Evolutionary conservation across 2,888 invertebrate genomes (phyloP).

Genomic region (Boloria euphrosyne): DNA sequence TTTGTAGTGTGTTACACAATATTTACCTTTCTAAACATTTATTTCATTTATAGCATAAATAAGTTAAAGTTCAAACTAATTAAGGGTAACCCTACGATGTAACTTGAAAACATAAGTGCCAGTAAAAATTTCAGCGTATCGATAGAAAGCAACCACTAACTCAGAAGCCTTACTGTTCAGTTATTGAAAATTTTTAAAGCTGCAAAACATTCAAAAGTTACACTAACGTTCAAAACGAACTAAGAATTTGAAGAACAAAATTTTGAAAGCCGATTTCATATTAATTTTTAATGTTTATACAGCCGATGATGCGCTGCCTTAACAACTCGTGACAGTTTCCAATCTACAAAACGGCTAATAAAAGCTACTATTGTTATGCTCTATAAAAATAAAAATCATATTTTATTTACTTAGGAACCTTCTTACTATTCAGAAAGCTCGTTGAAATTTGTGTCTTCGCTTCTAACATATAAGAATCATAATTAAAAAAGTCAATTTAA

Average conservation of each 20-base stretch:
- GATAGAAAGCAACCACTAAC: too few relatives aligned
- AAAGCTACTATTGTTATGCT: slow-evolving; percentile 65
- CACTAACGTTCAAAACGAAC: neutral
- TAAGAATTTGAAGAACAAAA: neutral
- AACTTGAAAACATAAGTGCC: too few relatives aligned
- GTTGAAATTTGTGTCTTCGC: slow-evolving; percentile 41
- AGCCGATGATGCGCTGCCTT: slow-evolving; percentile 69
- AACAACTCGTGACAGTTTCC: slow-evolving; percentile 70
- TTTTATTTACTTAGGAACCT: slow-evolving; percentile 53
- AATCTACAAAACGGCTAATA: slow-evolving; percentile 76
- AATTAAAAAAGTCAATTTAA: slow-evolving; percentile 33
- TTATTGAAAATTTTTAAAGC: too few relatives aligned
- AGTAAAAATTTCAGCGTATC: too few relatives aligned
- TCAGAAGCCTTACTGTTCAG: too few relatives aligned
- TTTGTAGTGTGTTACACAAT: too few relatives aligned
- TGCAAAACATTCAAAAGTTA: too few relatives aligned
- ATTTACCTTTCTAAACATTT: too few relatives aligned
- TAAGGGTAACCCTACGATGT: too few relatives aligned
- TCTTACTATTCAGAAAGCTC: slow-evolving; percentile 25
- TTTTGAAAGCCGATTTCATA: slow-evolving; percentile 31
- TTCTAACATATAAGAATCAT: slow-evolving; percentile 36
- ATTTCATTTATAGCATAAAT: too few relatives aligned
- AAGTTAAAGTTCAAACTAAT: too few relatives aligned
- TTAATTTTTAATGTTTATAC: slow-evolving; percentile 61
- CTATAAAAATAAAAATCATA: slow-evolving; percentile 63